These are phyloP conservation scores for Eurytoma californica DNA, from an alignment of 2,888 invertebrate species.

Conservation along the genomic window DNA sequence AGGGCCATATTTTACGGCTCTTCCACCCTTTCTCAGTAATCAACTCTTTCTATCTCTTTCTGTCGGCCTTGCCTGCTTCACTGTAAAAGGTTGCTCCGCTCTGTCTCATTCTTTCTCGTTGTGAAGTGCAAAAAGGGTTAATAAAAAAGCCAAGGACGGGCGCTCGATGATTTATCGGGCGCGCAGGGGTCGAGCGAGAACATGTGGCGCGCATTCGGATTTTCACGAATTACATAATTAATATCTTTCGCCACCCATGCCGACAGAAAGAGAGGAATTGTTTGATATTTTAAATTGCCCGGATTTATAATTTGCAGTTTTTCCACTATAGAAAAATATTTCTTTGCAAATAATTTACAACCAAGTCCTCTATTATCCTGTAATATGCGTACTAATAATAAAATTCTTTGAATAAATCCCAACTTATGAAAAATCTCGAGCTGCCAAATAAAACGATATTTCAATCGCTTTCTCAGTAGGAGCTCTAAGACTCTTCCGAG, in stretches of 20 bases:
- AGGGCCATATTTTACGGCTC: conserved; percentile 69
- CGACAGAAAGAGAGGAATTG: background rate
- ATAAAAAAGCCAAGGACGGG: conserved; percentile 62
- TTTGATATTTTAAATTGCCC: conserved; percentile 22
- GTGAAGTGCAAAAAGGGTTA: conserved; percentile 53
- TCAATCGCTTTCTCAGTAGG: background rate
- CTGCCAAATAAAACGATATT: background rate
- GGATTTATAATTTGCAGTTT: conserved; percentile 7
- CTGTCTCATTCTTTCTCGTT: conserved; percentile 48
- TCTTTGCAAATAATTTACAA: background rate
- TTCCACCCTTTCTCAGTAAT: conserved; percentile 38
- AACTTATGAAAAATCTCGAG: background rate
- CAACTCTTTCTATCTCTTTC: conserved; percentile 37
- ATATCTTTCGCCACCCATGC: conserved; percentile 30
- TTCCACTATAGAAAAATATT: background rate
- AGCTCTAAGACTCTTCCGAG: background rate
- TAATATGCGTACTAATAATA: background rate
- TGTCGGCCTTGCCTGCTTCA: conserved; percentile 14
- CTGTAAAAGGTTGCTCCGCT: conserved; percentile 25
- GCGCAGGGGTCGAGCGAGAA: conserved; percentile 59
- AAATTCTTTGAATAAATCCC: background rate
- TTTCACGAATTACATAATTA: conserved; percentile 59
- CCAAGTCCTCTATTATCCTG: background rate
- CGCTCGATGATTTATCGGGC: conserved; percentile 66
- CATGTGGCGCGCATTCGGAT: conserved; percentile 68